Percentiles rank a stretch among this genome's conserved stretches.
These are phyloP conservation scores for Orthosia incerta DNA, from an alignment of 2,888 invertebrate species.

Conservation along the genomic window DNA sequence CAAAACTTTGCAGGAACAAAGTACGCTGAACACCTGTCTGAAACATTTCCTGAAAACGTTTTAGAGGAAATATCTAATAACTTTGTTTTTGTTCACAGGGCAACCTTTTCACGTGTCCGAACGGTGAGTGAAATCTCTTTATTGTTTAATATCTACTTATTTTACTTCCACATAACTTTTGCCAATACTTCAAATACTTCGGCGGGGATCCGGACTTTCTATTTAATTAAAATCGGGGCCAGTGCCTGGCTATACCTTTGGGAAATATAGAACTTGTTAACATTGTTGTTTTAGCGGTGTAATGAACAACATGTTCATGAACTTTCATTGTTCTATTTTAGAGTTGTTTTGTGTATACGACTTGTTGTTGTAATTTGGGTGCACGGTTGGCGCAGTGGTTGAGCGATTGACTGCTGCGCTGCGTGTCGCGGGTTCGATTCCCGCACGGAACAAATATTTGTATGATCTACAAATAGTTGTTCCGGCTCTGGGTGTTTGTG, in stretches of 20 bases:
- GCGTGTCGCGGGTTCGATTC: too few relatives aligned
- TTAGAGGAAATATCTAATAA: slow-evolving; percentile 53
- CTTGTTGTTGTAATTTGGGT: slow-evolving; percentile 38
- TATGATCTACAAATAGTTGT: too few relatives aligned
- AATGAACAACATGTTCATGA: slow-evolving; percentile 57
- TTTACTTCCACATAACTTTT: slow-evolving; percentile 60
- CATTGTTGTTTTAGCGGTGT: slow-evolving; percentile 63
- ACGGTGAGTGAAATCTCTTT: slow-evolving; percentile 91
- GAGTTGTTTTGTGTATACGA: slow-evolving; percentile 25
- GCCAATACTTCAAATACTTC: slow-evolving; percentile 66
- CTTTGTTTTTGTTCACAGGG: slow-evolving; percentile 88
- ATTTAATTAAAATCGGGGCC: slow-evolving; percentile 67
- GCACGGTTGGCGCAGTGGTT: too few relatives aligned
- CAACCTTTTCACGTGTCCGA: slow-evolving; percentile 93
- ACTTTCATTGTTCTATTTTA: slow-evolving; percentile 53
- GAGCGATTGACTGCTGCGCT: too few relatives aligned
- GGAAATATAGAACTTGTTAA: slow-evolving; percentile 65
- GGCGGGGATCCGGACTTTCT: slow-evolving; percentile 48
- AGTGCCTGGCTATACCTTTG: slow-evolving; percentile 60
- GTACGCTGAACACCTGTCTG: slow-evolving; percentile 12
- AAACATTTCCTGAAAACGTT: slow-evolving; percentile 30
- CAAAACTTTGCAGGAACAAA: slow-evolving; percentile 39
- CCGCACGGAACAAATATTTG: too few relatives aligned
- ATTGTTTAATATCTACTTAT: slow-evolving; percentile 52
- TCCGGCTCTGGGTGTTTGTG: too few relatives aligned